phyloP scores from a whole-genome alignment of 2,797 vertebrate genomes.

The Ibycter americanus region DNA sequence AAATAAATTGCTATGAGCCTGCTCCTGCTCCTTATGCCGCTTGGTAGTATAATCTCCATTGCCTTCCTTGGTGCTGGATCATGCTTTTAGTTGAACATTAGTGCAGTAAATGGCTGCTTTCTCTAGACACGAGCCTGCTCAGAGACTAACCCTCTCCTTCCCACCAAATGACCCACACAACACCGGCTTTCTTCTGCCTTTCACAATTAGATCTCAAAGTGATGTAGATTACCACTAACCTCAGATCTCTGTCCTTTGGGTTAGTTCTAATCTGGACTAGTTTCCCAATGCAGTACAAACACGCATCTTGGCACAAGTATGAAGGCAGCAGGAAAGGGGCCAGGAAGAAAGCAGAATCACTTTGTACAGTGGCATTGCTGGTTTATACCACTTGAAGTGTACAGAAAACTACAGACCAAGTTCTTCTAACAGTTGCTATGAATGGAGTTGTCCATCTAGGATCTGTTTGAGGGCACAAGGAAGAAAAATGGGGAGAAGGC shows the following conservation, averaged over 20 bases:
- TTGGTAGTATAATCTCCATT: neutral
- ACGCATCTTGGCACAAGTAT: neutral
- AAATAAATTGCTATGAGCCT: slow-evolving; percentile 25
- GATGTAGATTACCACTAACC: neutral
- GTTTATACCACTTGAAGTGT: neutral
- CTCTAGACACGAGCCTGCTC: neutral
- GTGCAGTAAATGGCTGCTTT: neutral
- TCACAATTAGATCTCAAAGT: neutral
- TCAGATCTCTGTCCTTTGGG: neutral
- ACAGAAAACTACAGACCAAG: neutral
- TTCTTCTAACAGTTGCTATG: neutral
- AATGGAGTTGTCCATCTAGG: neutral
- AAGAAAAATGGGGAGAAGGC: neutral
- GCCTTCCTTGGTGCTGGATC: neutral
- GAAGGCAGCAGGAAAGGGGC: neutral
- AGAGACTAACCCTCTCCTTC: neutral
- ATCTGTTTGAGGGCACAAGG: neutral
- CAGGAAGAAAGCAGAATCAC: neutral
- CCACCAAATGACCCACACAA: neutral
- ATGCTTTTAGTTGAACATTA: neutral
- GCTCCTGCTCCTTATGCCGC: neutral
- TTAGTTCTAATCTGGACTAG: neutral
- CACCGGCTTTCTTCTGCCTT: neutral
- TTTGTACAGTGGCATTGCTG: neutral
- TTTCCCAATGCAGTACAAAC: neutral